These are phyloP conservation scores for Ciconia boyciana DNA, from an alignment of 2,113 vertebrate species.

Conservation along the genomic window DNA sequence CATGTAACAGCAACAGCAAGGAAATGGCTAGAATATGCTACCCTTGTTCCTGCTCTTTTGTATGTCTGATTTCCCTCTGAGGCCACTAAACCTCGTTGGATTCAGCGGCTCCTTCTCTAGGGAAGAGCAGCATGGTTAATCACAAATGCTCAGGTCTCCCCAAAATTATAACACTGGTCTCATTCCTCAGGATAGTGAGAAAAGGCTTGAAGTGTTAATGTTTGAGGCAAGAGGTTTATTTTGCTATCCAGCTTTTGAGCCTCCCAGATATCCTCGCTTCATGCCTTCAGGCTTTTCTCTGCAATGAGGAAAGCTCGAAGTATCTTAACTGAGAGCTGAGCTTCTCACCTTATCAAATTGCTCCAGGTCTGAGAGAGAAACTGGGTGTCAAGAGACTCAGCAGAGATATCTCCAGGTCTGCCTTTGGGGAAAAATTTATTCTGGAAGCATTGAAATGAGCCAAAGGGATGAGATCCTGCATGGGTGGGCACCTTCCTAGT, in stretches of 20 bases:
- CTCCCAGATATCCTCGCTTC: conserved; percentile 31
- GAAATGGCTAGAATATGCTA: not conserved
- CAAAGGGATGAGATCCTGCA: not conserved
- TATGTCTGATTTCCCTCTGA: conserved; percentile 1
- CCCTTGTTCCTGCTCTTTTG: not conserved
- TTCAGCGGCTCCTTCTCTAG: not conserved
- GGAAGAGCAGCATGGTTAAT: not conserved
- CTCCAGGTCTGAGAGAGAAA: conserved; percentile 24
- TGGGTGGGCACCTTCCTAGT: not conserved
- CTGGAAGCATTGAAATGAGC: not conserved
- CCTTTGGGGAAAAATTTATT: not conserved
- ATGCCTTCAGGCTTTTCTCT: conserved; percentile 52
- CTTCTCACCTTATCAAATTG: conserved; percentile 46
- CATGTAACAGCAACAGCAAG: not conserved
- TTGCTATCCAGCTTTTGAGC: conserved; percentile 3
- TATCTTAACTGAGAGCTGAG: conserved; percentile 29
- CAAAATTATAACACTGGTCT: not conserved
- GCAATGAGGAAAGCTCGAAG: not conserved
- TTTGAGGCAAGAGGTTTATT: conserved; percentile 41
- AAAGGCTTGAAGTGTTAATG: conserved; percentile 22
- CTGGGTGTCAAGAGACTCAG: not conserved
- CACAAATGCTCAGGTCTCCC: not conserved
- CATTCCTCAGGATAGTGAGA: not conserved
- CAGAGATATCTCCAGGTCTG: not conserved
- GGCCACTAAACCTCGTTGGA: not conserved